Base-by-base conservation (phyloP, 2,888 invertebrate genomes). In the Euplagia quadripunctaria region DNA sequence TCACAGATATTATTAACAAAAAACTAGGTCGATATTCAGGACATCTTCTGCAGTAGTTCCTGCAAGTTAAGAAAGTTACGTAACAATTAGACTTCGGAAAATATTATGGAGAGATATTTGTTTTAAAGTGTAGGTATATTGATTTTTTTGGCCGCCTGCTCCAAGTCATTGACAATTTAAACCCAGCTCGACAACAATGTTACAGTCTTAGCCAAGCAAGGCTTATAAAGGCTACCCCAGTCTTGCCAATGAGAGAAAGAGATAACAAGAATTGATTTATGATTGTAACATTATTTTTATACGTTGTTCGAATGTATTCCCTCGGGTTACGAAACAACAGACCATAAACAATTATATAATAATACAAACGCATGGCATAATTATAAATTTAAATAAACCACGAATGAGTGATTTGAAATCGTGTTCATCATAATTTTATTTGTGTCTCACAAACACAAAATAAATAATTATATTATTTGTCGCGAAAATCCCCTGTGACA, bases 391-490 rank as follows among this genome's bases (percentile, higher is more conserved):
- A 55, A 52, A 52, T 67, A 41, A 42, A 42, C n/a, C 11, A 55
- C n/a, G 12, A 68, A 68, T 55, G n/a, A 68, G 7, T 68, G 7
- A 68, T n/a, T 42, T 7, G 12, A 42, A 31, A 20, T 20, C 20
- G 46, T 61, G 31, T 31, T 46, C 31, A 61, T 46, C 20, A 17
- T 46, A 61, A 31, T 58, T 31, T 68, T 61, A 31, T 58, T 68
- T 61, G 58, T 52, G 42, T 61, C 9, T 58, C 68, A 46, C 68
- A 68, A 58, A 46, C n/a, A 64, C 55, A 42, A 68, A 55, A 52
- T 68, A 55, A 55, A 63, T 12, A 66, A 61, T 61, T 46, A 68
- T 31, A 31, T 31, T 68, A 68, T 58, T 68, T 61, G 68, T 52
- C 58, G 9, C 14, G 20, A 61, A 31, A 31, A 61, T 46, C 68